phyloP scores from a whole-genome alignment of 2,888 invertebrate genomes.

The Coecobrya sp. region DNA sequence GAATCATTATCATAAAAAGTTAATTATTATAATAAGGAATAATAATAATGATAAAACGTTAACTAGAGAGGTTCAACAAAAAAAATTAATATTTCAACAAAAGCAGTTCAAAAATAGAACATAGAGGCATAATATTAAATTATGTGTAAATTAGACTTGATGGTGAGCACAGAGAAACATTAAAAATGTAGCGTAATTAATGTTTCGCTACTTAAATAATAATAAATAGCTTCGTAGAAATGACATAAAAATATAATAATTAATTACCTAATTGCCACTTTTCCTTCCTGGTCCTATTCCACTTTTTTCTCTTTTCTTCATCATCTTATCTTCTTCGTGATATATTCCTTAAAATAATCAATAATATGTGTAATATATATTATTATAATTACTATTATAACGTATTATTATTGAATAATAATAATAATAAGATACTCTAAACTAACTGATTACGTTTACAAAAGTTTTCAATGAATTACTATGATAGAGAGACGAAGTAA shows the following conservation, averaged over 20 bases:
- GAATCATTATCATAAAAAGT: background rate
- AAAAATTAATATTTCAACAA: slow-evolving; percentile 32
- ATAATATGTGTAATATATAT: background rate
- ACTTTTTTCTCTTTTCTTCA: background rate
- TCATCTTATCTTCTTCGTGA: slow-evolving; percentile 13
- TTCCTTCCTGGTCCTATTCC: slow-evolving; percentile 27
- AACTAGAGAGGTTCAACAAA: background rate
- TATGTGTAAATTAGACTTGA: background rate
- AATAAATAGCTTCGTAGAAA: background rate
- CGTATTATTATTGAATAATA: background rate
- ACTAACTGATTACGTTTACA: slow-evolving; percentile 15
- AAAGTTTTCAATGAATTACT: slow-evolving; percentile 2
- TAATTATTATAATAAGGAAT: background rate
- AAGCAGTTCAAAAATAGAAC: slow-evolving; percentile 34
- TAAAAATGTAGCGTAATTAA: too few species aligned
- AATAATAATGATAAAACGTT: too few species aligned
- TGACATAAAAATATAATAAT: slow-evolving; percentile 4
- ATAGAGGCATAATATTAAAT: background rate
- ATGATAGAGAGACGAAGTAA: background rate
- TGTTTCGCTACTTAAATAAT: background rate
- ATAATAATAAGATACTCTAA: slow-evolving; percentile 9
- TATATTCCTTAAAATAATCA: background rate
- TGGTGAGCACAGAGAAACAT: background rate
- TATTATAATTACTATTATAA: background rate
- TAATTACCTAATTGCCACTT: background rate